Conservation (phyloP, 2,888 invertebrate species). For the Apotomis capreana region DNA sequence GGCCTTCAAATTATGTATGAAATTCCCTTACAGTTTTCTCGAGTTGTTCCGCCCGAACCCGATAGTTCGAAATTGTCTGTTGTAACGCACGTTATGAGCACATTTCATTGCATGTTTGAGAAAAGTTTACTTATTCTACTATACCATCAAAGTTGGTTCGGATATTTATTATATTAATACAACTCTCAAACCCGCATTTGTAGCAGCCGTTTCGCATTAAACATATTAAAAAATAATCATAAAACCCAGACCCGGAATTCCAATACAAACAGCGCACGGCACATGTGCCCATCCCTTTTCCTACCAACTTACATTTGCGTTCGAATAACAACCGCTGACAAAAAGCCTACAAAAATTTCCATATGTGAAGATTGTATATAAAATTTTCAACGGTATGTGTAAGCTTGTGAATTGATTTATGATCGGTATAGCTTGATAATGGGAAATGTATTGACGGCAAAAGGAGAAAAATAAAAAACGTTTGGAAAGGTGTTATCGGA, state of each 20-base stretch:
- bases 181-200: too few species aligned
- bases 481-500: not conserved
- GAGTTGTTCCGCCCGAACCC: too few species aligned
- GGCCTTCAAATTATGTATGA: too few species aligned
- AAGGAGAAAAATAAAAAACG: not conserved
- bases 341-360: not conserved
- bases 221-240: conserved; percentile 13
- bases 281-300: conserved; percentile 4
- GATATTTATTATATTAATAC: too few species aligned
- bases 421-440: not conserved
- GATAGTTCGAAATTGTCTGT: too few species aligned
- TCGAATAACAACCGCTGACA: not conserved
- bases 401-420: conserved; percentile 17
- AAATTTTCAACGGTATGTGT: not conserved
- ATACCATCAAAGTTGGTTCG: too few species aligned
- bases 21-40: too few species aligned
- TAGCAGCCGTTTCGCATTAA: not conserved
- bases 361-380: not conserved
- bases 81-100: too few species aligned
- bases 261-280: not conserved
- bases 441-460: conserved; percentile 4
- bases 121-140: too few species aligned
- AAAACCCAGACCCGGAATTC: not conserved
- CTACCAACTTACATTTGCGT: not conserved
- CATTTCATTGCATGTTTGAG: too few species aligned